Conservation (phyloP, 2,888 invertebrate genomes). For the Diarsia rubi region DNA sequence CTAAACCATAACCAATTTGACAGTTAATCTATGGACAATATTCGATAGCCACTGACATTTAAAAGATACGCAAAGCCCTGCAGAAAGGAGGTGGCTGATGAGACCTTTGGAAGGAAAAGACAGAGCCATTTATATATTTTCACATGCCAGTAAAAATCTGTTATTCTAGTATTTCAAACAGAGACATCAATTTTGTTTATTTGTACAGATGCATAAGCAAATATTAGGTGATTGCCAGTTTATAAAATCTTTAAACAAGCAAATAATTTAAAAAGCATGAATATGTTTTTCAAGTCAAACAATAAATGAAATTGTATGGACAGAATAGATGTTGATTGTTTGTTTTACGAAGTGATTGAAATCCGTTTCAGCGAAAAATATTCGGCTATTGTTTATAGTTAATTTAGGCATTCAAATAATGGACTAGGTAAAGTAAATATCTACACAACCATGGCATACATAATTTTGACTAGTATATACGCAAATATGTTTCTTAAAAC, state of each 20-base stretch:
- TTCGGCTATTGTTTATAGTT: constrained; percentile 34
- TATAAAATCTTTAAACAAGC: background rate
- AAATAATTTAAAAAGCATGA: background rate
- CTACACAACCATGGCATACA: too few species aligned
- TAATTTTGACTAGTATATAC: background rate
- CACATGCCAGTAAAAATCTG: too few species aligned
- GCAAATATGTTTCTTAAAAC: background rate
- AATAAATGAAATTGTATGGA: constrained; percentile 4
- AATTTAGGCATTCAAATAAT: constrained; percentile 22
- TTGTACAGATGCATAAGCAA: too few species aligned
- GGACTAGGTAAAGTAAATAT: constrained; percentile 29
- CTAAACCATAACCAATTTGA: too few species aligned
- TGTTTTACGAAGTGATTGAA: constrained; percentile 28
- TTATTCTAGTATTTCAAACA: too few species aligned
- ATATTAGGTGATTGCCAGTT: background rate
- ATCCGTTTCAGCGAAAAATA: constrained; percentile 30
- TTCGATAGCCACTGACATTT: too few species aligned
- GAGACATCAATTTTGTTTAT: too few species aligned
- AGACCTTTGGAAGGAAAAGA: too few species aligned
- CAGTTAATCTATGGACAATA: too few species aligned
- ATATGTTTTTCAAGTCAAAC: background rate
- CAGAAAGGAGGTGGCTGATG: too few species aligned
- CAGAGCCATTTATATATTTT: too few species aligned
- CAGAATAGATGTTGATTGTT: constrained; percentile 24
- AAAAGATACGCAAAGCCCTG: too few species aligned